phyloP scores from a whole-genome alignment of 2,888 invertebrate genomes.

The Mythimna pallens region DNA sequence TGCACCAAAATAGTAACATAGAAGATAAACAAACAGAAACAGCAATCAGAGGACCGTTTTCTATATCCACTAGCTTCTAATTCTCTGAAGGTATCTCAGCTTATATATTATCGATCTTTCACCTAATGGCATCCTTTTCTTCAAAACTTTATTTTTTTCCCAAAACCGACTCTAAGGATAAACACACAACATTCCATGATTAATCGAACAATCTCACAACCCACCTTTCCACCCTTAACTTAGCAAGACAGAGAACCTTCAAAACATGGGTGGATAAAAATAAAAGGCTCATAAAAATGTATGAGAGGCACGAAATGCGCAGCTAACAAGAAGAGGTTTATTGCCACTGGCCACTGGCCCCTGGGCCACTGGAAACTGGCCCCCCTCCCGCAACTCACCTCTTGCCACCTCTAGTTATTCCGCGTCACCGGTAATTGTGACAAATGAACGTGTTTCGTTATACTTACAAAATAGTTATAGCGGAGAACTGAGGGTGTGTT shows the following conservation, averaged over 20 bases:
- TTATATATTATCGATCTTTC: no score
- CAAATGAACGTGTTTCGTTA: constrained; percentile 84
- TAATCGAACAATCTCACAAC: constrained; percentile 45
- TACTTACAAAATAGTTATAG: constrained; percentile 68
- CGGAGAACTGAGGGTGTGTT: constrained; percentile 16
- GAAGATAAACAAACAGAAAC: no score
- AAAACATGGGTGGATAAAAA: constrained; percentile 88
- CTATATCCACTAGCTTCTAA: no score
- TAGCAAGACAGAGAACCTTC: constrained; percentile 58
- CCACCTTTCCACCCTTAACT: constrained; percentile 30
- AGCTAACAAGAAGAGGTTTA: constrained; percentile 81
- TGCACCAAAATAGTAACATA: no score
- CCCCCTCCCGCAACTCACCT: constrained; percentile 35
- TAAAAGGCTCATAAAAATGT: constrained; percentile 88
- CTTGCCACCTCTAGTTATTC: constrained; percentile 83
- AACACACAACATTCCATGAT: constrained; percentile 22
- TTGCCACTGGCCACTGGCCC: constrained; percentile 56
- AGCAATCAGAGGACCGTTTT: no score
- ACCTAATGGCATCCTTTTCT: no score
- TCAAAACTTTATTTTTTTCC: no score
- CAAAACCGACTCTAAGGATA: neutral
- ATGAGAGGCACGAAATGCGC: constrained; percentile 84
- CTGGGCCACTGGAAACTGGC: constrained; percentile 51
- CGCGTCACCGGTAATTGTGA: constrained; percentile 89
- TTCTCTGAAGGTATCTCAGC: no score